These are phyloP conservation scores for Bursaphelenchus mucronatus DNA, from an alignment of 1,140 invertebrate genomes.

Conservation along the genomic window DNA sequence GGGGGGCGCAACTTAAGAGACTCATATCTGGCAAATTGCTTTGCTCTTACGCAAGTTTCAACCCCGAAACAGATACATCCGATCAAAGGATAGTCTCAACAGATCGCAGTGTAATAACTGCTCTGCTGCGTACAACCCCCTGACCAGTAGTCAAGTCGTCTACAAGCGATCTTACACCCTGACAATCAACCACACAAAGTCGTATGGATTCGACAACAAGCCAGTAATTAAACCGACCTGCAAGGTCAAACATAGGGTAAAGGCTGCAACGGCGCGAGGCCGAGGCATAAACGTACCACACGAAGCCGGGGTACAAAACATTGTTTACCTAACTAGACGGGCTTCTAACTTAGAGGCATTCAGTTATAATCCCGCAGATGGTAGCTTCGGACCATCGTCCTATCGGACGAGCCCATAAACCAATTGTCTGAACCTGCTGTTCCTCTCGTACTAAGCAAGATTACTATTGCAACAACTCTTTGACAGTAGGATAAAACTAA, in stretches of 20 bases:
- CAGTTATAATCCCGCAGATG: conserved; percentile 76
- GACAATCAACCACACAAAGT: conserved; percentile 57
- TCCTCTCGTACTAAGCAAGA: conserved; percentile 71
- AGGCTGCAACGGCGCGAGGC: conserved; percentile 20
- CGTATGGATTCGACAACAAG: conserved; percentile 30
- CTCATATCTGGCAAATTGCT: too few relatives aligned
- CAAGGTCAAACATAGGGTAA: conserved; percentile 36
- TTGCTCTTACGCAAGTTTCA: too few relatives aligned
- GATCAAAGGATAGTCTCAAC: conserved; percentile 64
- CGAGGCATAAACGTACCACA: conserved; percentile 23
- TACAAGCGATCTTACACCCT: conserved; percentile 64
- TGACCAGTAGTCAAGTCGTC: conserved; percentile 64
- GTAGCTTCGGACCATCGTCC: conserved; percentile 71
- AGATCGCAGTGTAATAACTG: conserved; percentile 64
- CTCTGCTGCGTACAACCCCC: conserved; percentile 64
- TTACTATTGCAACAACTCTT: conserved; percentile 64
- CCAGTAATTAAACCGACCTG: conserved; percentile 6
- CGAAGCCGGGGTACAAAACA: conserved; percentile 53
- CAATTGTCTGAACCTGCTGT: conserved; percentile 76
- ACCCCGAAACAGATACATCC: conserved; percentile 40
- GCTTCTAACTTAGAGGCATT: conserved; percentile 77
- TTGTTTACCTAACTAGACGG: conserved; percentile 64
- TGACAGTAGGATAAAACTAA: conserved; percentile 74
- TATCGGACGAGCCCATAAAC: conserved; percentile 67
- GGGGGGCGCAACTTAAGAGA: too few relatives aligned